Conservation (phyloP, 1,140 invertebrate genomes). For the Nixonia krombeini region DNA sequence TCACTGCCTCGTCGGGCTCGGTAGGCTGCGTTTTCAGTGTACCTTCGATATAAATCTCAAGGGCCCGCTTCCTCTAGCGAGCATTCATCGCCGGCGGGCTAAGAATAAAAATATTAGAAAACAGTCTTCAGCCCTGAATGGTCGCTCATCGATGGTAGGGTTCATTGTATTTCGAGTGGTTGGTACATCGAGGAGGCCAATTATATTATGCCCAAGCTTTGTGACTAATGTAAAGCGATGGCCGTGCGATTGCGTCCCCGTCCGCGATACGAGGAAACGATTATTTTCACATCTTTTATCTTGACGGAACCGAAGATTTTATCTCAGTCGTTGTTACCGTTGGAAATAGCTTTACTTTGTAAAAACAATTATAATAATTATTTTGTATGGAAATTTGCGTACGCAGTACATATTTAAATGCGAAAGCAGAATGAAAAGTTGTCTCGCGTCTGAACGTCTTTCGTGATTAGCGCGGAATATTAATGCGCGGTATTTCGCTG, state of each 20-base stretch:
- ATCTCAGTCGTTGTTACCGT: too few relatives aligned
- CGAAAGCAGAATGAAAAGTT: background rate
- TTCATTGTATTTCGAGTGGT: conserved; percentile 55
- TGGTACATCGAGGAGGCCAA: conserved; percentile 43
- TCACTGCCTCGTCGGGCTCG: conserved; percentile 21
- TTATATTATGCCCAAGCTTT: conserved; percentile 47
- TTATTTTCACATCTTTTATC: conserved; percentile 12
- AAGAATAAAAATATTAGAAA: conserved; percentile 61
- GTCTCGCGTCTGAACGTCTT: background rate
- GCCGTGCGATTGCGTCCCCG: too few relatives aligned
- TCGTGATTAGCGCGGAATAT: background rate
- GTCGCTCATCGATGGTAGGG: conserved; percentile 47
- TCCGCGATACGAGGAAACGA: conserved; percentile 12
- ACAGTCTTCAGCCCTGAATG: conserved; percentile 57
- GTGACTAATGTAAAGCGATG: conserved; percentile 47
- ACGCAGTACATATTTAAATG: too few relatives aligned
- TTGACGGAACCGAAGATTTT: background rate
- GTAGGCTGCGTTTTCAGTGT: conserved; percentile 33
- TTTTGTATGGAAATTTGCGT: too few relatives aligned
- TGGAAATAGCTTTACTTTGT: too few relatives aligned
- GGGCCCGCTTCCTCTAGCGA: conserved; percentile 55
- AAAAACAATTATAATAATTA: too few relatives aligned
- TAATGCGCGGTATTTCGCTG: background rate
- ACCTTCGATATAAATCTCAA: conserved; percentile 60
- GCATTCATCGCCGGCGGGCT: conserved; percentile 50